These are phyloP conservation scores for Cebus imitator DNA, from an alignment of 2,113 vertebrate species.

Conservation along the genomic window DNA sequence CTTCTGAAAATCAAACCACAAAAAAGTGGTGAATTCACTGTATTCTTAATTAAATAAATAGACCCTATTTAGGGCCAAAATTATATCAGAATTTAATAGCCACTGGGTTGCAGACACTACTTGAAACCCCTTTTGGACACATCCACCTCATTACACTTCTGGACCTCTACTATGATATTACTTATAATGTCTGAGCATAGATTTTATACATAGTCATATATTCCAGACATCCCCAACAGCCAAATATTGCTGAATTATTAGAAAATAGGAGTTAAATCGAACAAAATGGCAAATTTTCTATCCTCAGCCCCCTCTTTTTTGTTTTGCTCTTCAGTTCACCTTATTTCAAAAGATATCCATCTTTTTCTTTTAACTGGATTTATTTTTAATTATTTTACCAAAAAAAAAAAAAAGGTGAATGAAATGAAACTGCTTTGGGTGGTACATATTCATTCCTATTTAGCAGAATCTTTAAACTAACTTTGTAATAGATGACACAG, in stretches of 20 bases:
- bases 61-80: conserved; percentile 54
- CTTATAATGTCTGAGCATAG: neutral
- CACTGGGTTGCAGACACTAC: conserved; percentile 25
- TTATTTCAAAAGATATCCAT: conserved; percentile 56
- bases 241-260: conserved; percentile 32
- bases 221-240: neutral
- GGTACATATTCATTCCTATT: conserved; percentile 28
- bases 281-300: conserved; percentile 40
- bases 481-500: conserved; percentile 63
- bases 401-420: conserved; percentile 55
- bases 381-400: conserved; percentile 47
- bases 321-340: conserved; percentile 3
- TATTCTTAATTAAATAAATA: conserved; percentile 64
- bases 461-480: conserved; percentile 62
- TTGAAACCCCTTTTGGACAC: conserved; percentile 51
- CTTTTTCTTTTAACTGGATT: conserved; percentile 20
- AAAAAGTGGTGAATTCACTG: conserved; percentile 50
- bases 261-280: conserved; percentile 28
- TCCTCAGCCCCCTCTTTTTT: conserved; percentile 21
- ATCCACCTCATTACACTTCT: conserved; percentile 54
- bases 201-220: neutral
- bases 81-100: conserved; percentile 62
- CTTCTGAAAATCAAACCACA: conserved; percentile 34
- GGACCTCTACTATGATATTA: neutral
- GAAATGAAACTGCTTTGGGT: neutral